A percentile compares a stretch with the other conserved stretches of the same genome.
phyloP scores from a whole-genome alignment of 2,797 vertebrate genomes.

The Micropoecilia bifurca region DNA sequence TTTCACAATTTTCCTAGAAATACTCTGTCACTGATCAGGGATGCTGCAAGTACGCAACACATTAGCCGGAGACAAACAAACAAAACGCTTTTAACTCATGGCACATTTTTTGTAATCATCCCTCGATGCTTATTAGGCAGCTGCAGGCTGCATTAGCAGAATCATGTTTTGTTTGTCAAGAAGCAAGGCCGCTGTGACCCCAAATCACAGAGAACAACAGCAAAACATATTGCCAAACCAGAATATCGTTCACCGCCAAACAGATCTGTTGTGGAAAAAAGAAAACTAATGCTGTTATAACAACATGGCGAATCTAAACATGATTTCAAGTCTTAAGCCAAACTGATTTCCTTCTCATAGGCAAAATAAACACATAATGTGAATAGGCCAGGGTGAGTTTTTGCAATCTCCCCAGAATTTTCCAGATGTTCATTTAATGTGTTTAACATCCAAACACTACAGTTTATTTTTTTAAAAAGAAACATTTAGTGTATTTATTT shows the following conservation, averaged over 20 bases:
- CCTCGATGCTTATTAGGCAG: slow-evolving; percentile 46
- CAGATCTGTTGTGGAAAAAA: slow-evolving; percentile 3
- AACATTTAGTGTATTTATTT: not conserved
- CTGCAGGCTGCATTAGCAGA: slow-evolving; percentile 57
- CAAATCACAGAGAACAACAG: slow-evolving; percentile 29
- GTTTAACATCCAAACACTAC: not conserved
- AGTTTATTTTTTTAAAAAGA: not conserved
- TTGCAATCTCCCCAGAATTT: not conserved
- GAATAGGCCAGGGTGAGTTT: not conserved
- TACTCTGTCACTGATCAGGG: slow-evolving; percentile 31
- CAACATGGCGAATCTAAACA: not conserved
- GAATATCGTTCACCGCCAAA: not conserved
- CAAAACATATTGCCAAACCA: not conserved
- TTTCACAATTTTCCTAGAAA: slow-evolving; percentile 23
- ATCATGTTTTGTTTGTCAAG: slow-evolving; percentile 56
- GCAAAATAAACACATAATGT: not conserved
- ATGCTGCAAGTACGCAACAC: slow-evolving; percentile 34
- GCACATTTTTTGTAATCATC: slow-evolving; percentile 44
- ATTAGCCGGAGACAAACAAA: slow-evolving; percentile 33
- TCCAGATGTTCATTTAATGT: not conserved
- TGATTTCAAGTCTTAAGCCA: not conserved
- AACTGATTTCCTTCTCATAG: not conserved
- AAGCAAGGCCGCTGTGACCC: slow-evolving; percentile 40
- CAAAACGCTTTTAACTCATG: slow-evolving; percentile 54
- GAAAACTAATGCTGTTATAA: not conserved